These are phyloP conservation scores for Nothoprocta pentlandii DNA, from an alignment of 2,113 vertebrate genomes.

Conservation along the genomic window DNA sequence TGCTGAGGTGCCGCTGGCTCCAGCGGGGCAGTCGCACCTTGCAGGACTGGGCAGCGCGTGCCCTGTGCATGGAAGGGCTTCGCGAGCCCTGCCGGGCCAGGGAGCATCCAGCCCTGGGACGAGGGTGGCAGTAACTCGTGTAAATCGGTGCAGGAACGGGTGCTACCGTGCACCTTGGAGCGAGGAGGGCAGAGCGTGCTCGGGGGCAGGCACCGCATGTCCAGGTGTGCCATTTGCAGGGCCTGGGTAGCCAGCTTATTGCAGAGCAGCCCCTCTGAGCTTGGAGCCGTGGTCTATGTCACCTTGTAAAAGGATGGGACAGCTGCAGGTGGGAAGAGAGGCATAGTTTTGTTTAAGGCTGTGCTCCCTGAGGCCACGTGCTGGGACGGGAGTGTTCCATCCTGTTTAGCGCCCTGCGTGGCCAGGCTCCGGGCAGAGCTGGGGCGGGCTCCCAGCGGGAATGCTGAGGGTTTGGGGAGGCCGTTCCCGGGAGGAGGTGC, in stretches of 20 bases:
- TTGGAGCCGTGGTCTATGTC: not conserved
- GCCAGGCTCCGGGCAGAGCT: not conserved
- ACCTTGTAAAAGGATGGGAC: not conserved
- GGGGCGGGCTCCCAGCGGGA: not conserved
- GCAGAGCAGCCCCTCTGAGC: not conserved
- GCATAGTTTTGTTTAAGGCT: not conserved
- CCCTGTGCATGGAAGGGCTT: not conserved
- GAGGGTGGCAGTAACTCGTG: not conserved
- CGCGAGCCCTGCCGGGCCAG: fast-evolving
- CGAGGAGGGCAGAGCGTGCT: fast-evolving
- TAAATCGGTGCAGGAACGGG: no score
- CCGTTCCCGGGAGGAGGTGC: no score
- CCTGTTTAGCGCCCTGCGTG: not conserved
- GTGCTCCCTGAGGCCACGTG: not conserved
- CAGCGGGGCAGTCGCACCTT: not conserved
- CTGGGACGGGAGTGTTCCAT: not conserved
- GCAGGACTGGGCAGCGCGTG: fast-evolving
- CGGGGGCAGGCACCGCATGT: no score
- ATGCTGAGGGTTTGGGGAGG: no score
- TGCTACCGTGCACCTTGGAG: no score
- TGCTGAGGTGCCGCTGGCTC: not conserved
- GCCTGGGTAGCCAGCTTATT: not conserved
- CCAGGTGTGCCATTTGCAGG: no score
- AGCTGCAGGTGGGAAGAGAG: no score
- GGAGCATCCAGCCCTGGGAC: not conserved